Conservation (phyloP, 2,113 vertebrate genomes). For the Ranitomeya imitator region DNA sequence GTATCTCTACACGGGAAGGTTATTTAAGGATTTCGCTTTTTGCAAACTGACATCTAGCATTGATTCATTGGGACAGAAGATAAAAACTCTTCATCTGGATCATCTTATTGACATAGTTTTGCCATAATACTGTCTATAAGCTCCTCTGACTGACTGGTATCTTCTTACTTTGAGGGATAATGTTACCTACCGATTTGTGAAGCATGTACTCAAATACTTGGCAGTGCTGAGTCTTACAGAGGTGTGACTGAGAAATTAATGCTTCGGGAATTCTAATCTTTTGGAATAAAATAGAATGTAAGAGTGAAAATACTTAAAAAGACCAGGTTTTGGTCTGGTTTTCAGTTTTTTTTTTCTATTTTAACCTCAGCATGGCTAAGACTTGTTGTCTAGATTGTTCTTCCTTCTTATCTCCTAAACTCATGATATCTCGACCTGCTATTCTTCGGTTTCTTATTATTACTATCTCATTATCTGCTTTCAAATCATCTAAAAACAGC, state of each 20-base stretch:
- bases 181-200: constrained; percentile 17
- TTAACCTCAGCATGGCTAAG: not conserved
- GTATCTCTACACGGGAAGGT: not conserved
- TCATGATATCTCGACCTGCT: no score
- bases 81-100: constrained; percentile 13
- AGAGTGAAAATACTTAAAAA: not conserved
- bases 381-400: not conserved
- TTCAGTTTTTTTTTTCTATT: not conserved
- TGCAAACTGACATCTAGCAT: not conserved
- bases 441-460: no score
- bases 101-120: not conserved
- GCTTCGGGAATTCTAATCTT: not conserved
- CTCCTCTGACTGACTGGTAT: not conserved
- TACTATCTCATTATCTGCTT: no score
- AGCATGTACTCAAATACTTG: constrained; percentile 1
- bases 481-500: no score
- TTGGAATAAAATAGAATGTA: not conserved
- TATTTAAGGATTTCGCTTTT: not conserved
- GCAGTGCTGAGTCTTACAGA: not conserved
- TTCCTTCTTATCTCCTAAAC: no score
- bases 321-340: not conserved
- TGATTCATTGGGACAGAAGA: constrained; percentile 14
- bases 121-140: not conserved
- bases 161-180: constrained; percentile 19
- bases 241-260: not conserved